A percentile compares a stretch with the other conserved stretches of the same genome.
These are phyloP conservation scores for Oscheius sp. DNA, from an alignment of 2,888 invertebrate species.

Conservation along the genomic window DNA sequence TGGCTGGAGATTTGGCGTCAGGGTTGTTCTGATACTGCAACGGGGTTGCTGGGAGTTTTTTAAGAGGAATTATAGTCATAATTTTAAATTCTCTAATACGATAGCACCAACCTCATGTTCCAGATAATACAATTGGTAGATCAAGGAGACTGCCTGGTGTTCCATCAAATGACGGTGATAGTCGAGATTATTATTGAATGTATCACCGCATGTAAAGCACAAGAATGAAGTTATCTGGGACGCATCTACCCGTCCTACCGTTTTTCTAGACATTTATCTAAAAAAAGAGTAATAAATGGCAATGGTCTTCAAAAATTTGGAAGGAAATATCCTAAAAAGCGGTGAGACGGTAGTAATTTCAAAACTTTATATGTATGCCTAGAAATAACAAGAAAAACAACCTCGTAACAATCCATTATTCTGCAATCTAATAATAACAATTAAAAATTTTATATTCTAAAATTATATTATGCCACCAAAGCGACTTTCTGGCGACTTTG, in stretches of 20 bases:
- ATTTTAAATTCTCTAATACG: not conserved
- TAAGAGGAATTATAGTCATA: not conserved
- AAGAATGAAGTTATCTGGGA: slow-evolving; percentile 41
- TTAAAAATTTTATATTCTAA: slow-evolving; percentile 1
- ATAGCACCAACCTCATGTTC: slow-evolving; percentile 12
- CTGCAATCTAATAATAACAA: slow-evolving; percentile 16
- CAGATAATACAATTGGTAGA: slow-evolving; percentile 47
- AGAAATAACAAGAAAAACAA: slow-evolving; percentile 14
- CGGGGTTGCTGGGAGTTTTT: not conserved
- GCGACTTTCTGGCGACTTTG: slow-evolving; percentile 54
- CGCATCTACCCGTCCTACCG: slow-evolving; percentile 29
- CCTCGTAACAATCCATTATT: not conserved
- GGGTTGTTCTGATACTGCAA: too few relatives aligned
- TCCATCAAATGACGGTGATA: slow-evolving; percentile 43
- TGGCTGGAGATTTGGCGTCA: slow-evolving; percentile 4
- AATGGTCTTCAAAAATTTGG: not conserved
- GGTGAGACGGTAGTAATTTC: not conserved
- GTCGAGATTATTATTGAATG: slow-evolving; percentile 29
- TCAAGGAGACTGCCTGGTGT: slow-evolving; percentile 45
- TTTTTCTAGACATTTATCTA: not conserved
- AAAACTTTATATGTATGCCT: not conserved
- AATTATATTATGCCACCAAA: slow-evolving; percentile 53
- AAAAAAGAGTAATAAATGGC: not conserved
- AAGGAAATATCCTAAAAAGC: not conserved
- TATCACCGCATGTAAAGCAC: slow-evolving; percentile 51